These are phyloP conservation scores for Julus scandinavius DNA, from an alignment of 2,888 invertebrate genomes.

Conservation along the genomic window DNA sequence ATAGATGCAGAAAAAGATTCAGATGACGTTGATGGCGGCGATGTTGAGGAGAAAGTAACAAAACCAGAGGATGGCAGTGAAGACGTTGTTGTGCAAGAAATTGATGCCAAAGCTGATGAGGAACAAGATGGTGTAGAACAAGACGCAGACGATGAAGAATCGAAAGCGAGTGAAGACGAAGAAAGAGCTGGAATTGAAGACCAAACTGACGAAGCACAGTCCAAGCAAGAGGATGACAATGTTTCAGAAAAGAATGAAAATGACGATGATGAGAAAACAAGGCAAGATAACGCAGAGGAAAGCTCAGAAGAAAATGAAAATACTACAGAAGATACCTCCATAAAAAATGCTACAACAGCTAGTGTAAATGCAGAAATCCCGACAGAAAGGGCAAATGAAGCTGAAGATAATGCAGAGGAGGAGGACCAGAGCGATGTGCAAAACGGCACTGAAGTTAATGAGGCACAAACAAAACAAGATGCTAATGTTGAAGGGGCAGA, in stretches of 20 bases:
- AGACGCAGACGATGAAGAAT: slow-evolving; percentile 40
- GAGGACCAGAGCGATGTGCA: neutral
- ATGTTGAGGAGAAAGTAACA: neutral
- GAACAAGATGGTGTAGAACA: slow-evolving; percentile 4
- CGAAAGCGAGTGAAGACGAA: slow-evolving; percentile 45
- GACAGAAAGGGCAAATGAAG: slow-evolving; percentile 2
- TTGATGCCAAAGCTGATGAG: neutral
- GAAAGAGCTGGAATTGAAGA: neutral
- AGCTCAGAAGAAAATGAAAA: slow-evolving; percentile 52
- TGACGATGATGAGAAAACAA: neutral
- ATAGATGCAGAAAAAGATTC: slow-evolving; percentile 48
- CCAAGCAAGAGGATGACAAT: neutral
- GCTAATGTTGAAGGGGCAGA: slow-evolving; percentile 6
- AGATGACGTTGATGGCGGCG: neutral
- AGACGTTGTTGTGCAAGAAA: slow-evolving; percentile 14
- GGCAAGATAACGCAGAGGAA: slow-evolving; percentile 12
- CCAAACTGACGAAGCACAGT: neutral
- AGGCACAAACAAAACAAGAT: neutral
- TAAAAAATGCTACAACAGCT: neutral
- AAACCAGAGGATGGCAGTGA: neutral
- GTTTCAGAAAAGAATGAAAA: neutral
- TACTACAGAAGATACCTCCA: slow-evolving; percentile 37
- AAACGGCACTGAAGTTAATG: slow-evolving; percentile 59
- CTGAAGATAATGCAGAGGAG: neutral
- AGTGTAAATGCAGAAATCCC: slow-evolving; percentile 6